These are phyloP conservation scores for Trilocha varians DNA, from an alignment of 2,888 invertebrate species.

Conservation along the genomic window DNA sequence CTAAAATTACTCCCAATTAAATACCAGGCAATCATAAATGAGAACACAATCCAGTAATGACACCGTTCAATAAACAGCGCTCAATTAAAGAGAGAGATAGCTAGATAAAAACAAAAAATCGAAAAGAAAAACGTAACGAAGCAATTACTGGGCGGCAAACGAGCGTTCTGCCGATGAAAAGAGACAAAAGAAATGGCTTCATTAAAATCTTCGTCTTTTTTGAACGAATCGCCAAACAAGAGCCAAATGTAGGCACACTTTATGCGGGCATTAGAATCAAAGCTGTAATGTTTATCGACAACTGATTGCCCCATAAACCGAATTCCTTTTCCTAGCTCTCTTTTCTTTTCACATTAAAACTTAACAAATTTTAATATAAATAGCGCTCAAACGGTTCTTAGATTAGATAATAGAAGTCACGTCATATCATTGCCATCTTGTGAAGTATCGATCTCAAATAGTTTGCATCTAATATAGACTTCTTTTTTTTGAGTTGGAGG, in stretches of 20 bases:
- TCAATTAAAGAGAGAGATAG: constrained; percentile 31
- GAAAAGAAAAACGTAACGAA: constrained; percentile 34
- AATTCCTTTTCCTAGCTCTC: not conserved
- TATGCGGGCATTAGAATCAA: constrained; percentile 1
- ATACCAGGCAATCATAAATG: not conserved
- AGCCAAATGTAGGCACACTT: constrained; percentile 1
- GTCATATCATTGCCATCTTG: too few species aligned
- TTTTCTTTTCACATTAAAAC: not conserved
- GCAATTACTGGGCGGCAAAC: constrained; percentile 43
- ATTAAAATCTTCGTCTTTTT: constrained; percentile 9
- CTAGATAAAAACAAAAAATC: constrained; percentile 30
- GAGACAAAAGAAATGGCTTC: constrained; percentile 32
- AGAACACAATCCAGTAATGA: not conserved
- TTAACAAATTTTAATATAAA: too few species aligned
- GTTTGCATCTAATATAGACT: too few species aligned
- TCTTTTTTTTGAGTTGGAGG: too few species aligned
- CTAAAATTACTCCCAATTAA: too few species aligned
- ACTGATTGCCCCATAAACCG: not conserved
- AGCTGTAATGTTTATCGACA: not conserved
- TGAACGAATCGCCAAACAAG: constrained; percentile 1
- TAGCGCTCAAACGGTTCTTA: too few species aligned
- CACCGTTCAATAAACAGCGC: constrained; percentile 3
- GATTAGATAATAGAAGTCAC: too few species aligned
- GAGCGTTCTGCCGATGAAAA: constrained; percentile 24
- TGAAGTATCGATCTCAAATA: too few species aligned